Base-by-base conservation (phyloP, 2,888 invertebrate genomes). In the Cerastoderma edule region DNA sequence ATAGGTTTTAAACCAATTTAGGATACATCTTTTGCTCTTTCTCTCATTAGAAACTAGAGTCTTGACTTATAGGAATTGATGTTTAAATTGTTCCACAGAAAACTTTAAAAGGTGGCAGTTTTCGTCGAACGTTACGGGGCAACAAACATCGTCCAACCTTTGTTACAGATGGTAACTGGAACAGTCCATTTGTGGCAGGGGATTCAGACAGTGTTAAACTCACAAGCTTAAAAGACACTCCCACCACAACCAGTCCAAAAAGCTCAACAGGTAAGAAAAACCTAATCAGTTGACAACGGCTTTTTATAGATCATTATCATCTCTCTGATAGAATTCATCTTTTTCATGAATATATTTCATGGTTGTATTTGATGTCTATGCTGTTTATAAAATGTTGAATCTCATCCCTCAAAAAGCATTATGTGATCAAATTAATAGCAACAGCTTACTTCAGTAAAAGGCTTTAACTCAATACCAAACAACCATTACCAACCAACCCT, bases 91-190 rank as follows among this genome's bases (percentile, higher is more conserved):
- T 39, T 71, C 75, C 78, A 19, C 80, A 89, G 89, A 88, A 85
- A 80, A 86, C 85, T 1, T 75, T 89, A 24, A 88, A 86, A 78
- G 81, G 85, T 57, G 87, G 89, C 0, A 88, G 83, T 67, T 83
- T 89, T 48, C 72, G 87, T 67, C 77, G 72, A 39, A 88, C 87
- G 44, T 68, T 88, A 24, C 80, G 87, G 10, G 81, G 85, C 0
- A 86, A 87, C 24, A 85, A 84, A 53, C 89, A 88, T 54, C 80
- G 88, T 4, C 87, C 88, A 1, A 64, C 84, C 0, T 72, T 78
- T n/a, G 63, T 87, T 30, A 75, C 86, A 22, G 80, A 81, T 50
- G 73, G 82, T 0, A 67, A 70, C 44, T 71, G 69, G 28, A 80
- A 83, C 60, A 86, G 85, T 71, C 85, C 86, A 30, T 84, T 74